Evolutionary conservation across 2,797 vertebrate species (phyloP).

Genomic region (Leptodactylus fallax): DNA sequence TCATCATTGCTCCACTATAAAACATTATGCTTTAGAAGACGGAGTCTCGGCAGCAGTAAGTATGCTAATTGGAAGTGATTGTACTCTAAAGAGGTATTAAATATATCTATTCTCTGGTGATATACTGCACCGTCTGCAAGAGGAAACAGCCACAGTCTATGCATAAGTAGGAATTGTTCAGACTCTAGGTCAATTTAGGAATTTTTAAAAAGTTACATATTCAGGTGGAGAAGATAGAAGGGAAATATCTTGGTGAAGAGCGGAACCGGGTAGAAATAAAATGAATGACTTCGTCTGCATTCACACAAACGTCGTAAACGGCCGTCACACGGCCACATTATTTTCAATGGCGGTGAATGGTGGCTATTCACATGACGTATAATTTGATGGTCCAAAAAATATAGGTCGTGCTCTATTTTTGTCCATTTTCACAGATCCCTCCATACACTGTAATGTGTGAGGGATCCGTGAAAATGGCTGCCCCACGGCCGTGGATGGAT

Average conservation of each 20-base stretch:
- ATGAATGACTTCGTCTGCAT: not conserved
- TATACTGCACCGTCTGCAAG: slow-evolving; percentile 45
- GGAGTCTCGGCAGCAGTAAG: slow-evolving; percentile 42
- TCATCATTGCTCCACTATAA: slow-evolving; percentile 53
- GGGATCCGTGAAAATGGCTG: too few relatives aligned
- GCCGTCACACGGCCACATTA: too few relatives aligned
- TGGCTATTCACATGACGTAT: too few relatives aligned
- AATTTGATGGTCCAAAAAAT: too few relatives aligned
- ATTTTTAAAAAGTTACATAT: slow-evolving; percentile 41
- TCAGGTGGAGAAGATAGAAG: slow-evolving; percentile 1
- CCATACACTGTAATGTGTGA: too few relatives aligned
- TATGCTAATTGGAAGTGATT: slow-evolving; percentile 60
- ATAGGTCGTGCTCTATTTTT: too few relatives aligned
- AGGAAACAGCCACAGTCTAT: slow-evolving; percentile 10
- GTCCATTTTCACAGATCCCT: too few relatives aligned
- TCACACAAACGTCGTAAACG: too few relatives aligned
- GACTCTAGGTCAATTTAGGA: slow-evolving; percentile 32
- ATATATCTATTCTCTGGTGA: slow-evolving; percentile 54
- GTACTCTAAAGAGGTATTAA: slow-evolving; percentile 54
- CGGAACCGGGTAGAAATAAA: not conserved
- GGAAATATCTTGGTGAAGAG: not conserved
- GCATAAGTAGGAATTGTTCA: slow-evolving; percentile 40
- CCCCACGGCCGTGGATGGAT: too few relatives aligned
- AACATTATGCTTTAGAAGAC: slow-evolving; percentile 57
- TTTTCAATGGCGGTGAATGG: too few relatives aligned